Evolutionary conservation across 1,140 invertebrate species (phyloP).

Genomic region (Bombus ignitus): DNA sequence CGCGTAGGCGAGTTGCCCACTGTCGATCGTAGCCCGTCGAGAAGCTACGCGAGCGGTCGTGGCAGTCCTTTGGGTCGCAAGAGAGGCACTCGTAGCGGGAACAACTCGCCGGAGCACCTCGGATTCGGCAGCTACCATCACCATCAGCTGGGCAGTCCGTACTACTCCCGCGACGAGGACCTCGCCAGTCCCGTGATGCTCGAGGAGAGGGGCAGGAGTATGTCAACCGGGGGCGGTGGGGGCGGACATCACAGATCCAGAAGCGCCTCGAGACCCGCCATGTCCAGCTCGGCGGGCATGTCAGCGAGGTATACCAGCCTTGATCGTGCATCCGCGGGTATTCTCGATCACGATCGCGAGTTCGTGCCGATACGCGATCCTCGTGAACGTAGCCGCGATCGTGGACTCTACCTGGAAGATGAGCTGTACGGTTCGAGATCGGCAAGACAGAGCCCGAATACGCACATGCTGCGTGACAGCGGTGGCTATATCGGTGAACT

Average conservation of each 20-base stretch:
- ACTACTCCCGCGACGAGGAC: constrained; percentile 89
- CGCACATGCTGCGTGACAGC: constrained; percentile 81
- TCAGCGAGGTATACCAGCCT: constrained; percentile 89
- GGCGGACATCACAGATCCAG: constrained; percentile 85
- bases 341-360: constrained; percentile 88
- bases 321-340: constrained; percentile 86
- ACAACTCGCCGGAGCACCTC: constrained; percentile 85
- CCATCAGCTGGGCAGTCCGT: constrained; percentile 86
- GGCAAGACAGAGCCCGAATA: constrained; percentile 90
- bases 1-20: constrained; percentile 89
- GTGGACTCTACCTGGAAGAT: constrained; percentile 88
- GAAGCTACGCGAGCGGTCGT: constrained; percentile 86
- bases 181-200: constrained; percentile 87
- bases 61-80: constrained; percentile 85
- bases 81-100: constrained; percentile 84
- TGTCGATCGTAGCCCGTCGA: constrained; percentile 92
- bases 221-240: constrained; percentile 85
- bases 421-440: constrained; percentile 88
- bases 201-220: constrained; percentile 85
- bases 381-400: constrained; percentile 85
- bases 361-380: constrained; percentile 92
- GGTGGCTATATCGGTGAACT: constrained; percentile 93
- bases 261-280: constrained; percentile 84
- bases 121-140: constrained; percentile 84
- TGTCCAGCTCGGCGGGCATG: constrained; percentile 82